These are phyloP conservation scores for Portunus trituberculatus DNA, from an alignment of 1,140 invertebrate genomes.

Conservation along the genomic window DNA sequence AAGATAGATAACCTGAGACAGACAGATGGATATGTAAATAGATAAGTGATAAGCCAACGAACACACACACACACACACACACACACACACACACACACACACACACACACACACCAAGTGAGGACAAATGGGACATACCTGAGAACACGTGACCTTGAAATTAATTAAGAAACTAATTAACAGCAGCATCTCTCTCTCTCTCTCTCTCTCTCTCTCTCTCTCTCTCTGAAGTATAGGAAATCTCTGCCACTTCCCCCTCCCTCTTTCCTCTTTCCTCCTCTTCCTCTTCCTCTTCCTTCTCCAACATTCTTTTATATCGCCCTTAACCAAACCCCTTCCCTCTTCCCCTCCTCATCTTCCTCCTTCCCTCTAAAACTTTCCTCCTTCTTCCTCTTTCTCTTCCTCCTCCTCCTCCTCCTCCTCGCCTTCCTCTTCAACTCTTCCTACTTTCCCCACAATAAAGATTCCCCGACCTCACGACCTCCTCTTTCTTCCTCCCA, in stretches of 20 bases:
- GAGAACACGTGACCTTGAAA: too few relatives aligned
- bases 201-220: too few relatives aligned
- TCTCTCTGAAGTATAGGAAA: too few relatives aligned
- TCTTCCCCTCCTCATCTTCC: too few relatives aligned
- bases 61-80: not conserved
- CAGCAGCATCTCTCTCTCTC: too few relatives aligned
- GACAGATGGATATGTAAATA: slow-evolving; percentile 40
- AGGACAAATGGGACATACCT: too few relatives aligned
- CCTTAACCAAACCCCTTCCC: not conserved
- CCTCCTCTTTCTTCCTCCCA: not conserved
- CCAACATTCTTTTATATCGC: not conserved
- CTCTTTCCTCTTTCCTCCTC: not conserved
- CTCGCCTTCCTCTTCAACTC: not conserved
- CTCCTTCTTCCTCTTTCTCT: not conserved
- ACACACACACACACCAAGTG: not conserved
- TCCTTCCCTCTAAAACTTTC: too few relatives aligned
- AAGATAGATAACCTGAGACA: not conserved
- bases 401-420: too few relatives aligned
- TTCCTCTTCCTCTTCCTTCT: not conserved
- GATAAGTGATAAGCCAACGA: not conserved
- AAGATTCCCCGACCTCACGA: not conserved
- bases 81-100: not conserved
- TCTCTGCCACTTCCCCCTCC: not conserved
- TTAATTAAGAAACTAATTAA: too few relatives aligned
- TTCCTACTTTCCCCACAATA: not conserved